Evolutionary conservation across 2,888 invertebrate species (phyloP).

Genomic region (Eulithis testata): DNA sequence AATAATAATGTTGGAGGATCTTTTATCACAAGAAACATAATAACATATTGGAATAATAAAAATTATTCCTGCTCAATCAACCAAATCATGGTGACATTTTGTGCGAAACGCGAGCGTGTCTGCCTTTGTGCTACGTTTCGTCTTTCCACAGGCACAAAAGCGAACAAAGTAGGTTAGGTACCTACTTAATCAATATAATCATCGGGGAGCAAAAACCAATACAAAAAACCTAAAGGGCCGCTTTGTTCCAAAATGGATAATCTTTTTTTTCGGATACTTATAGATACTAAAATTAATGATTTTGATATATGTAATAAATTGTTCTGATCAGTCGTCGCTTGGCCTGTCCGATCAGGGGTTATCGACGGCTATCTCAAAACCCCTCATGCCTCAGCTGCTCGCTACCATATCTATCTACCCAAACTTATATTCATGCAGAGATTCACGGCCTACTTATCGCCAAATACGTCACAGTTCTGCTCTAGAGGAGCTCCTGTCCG

Average conservation of each 20-base stretch:
- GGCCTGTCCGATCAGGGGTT: constrained; percentile 40
- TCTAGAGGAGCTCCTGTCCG: constrained; percentile 3
- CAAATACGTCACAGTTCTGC: constrained; percentile 29
- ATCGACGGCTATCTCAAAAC: constrained; percentile 56
- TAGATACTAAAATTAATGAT: constrained; percentile 11
- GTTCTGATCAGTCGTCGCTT: constrained; percentile 23
- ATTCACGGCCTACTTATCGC: constrained; percentile 43
- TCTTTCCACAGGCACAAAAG: constrained; percentile 17
- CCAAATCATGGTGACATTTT: constrained; percentile 3
- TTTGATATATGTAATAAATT: constrained; percentile 35
- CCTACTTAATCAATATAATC: constrained; percentile 18
- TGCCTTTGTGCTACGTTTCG: constrained; percentile 15
- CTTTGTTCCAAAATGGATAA: constrained; percentile 15
- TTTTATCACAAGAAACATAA: constrained; percentile 13
- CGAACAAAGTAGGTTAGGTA: constrained; percentile 15
- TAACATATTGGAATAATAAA: constrained; percentile 16
- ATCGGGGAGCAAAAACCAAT: constrained; percentile 14
- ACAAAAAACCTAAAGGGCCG: not conserved
- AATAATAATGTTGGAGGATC: constrained; percentile 4
- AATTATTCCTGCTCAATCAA: constrained; percentile 19
- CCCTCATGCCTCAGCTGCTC: constrained; percentile 42
- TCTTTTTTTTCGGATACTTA: not conserved
- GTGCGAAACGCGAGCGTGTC: constrained; percentile 9
- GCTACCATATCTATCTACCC: constrained; percentile 31
- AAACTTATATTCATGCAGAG: constrained; percentile 42